Percentiles rank a stretch among this genome's conserved stretches.
These are phyloP conservation scores for Callyntrura sp. DNA, from an alignment of 2,888 invertebrate genomes.

Conservation along the genomic window DNA sequence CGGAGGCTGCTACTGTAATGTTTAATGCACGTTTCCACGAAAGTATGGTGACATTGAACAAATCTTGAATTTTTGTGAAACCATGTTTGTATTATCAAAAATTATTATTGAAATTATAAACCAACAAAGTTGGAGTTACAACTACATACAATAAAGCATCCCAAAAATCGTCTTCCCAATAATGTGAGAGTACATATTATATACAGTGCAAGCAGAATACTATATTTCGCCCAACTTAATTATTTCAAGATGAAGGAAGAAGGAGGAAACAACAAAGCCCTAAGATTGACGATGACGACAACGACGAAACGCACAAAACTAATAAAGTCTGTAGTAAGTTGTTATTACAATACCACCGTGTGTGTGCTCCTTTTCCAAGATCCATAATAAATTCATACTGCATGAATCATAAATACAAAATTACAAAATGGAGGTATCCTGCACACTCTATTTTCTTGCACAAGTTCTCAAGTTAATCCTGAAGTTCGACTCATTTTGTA, in stretches of 20 bases:
- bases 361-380: not conserved
- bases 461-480: not conserved
- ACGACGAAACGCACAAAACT: not conserved
- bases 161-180: not conserved
- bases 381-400: not conserved
- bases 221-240: constrained; percentile 27
- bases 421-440: not conserved
- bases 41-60: constrained; percentile 45
- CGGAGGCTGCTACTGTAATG: not conserved
- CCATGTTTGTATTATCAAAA: constrained; percentile 4
- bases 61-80: not conserved
- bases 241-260: constrained; percentile 17
- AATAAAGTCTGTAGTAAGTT: too few species aligned
- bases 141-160: not conserved
- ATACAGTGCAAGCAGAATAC: not conserved
- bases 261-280: constrained; percentile 14
- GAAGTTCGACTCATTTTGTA: not conserved
- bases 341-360: not conserved
- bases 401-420: too few species aligned
- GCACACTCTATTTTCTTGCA: not conserved
- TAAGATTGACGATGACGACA: too few species aligned
- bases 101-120: constrained; percentile 15
- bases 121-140: too few species aligned
- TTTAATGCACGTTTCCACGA: not conserved
- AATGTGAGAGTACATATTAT: not conserved